These are phyloP conservation scores for Himantopus leucocephalus DNA, from an alignment of 2,113 vertebrate species.

Conservation along the genomic window DNA sequence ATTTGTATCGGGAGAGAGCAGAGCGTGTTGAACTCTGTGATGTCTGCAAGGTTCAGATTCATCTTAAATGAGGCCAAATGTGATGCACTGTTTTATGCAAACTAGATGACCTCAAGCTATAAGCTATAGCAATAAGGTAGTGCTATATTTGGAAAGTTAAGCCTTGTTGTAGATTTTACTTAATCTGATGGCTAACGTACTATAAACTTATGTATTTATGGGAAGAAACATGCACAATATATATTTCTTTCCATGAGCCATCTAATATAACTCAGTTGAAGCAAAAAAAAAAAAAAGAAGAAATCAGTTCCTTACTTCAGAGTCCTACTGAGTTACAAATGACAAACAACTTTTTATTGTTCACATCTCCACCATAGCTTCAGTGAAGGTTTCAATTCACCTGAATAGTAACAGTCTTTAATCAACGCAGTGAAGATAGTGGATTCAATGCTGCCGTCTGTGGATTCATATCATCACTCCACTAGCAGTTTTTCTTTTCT, in stretches of 20 bases:
- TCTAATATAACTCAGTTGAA: neutral
- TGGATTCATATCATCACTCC: conserved; percentile 5
- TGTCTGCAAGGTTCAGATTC: neutral
- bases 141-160: neutral
- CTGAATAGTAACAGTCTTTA: conserved; percentile 27
- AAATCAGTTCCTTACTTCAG: neutral
- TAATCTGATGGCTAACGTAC: neutral
- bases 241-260: neutral
- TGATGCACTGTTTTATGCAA: neutral
- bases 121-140: neutral
- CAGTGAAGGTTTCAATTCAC: conserved; percentile 22
- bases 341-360: conserved; percentile 12
- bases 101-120: neutral
- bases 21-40: neutral
- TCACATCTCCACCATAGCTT: neutral
- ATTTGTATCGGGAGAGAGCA: neutral
- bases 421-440: conserved; percentile 11
- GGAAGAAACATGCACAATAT: neutral
- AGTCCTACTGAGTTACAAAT: neutral
- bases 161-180: neutral
- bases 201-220: neutral
- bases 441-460: conserved; percentile 1
- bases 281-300: neutral
- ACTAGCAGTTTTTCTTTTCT: conserved; percentile 47
- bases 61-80: neutral